phyloP scores from a whole-genome alignment of 2,888 invertebrate species.

The Cynaeus angustus region DNA sequence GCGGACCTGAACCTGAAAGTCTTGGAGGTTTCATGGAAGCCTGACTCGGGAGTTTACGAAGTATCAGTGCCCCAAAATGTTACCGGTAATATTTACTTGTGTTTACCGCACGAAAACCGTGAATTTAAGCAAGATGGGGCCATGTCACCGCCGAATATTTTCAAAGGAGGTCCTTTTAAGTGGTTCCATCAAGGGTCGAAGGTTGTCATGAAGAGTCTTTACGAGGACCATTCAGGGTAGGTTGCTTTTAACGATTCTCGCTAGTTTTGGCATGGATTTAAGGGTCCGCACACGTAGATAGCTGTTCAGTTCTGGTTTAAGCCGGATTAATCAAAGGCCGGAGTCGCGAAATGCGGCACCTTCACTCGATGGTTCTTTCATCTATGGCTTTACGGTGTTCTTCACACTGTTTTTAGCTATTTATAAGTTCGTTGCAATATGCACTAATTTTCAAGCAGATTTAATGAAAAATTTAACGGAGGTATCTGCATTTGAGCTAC shows the following conservation, averaged over 20 bases:
- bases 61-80: conserved; percentile 63
- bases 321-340: conserved; percentile 47
- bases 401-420: not conserved
- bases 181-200: conserved; percentile 75
- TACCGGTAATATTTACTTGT: conserved; percentile 65
- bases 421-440: conserved; percentile 1
- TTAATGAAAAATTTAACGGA: too few relatives aligned
- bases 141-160: conserved; percentile 69
- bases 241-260: not conserved
- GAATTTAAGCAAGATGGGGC: conserved; percentile 65
- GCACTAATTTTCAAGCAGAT: not conserved
- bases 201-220: conserved; percentile 67
- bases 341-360: conserved; percentile 7
- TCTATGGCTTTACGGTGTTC: not conserved
- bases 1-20: conserved; percentile 63
- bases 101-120: conserved; percentile 62
- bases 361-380: not conserved
- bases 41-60: conserved; percentile 61
- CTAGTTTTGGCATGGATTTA: conserved; percentile 13
- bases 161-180: conserved; percentile 61
- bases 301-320: conserved; percentile 45
- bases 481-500: too few relatives aligned
- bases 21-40: conserved; percentile 45
- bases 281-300: conserved; percentile 7
- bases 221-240: conserved; percentile 6